These are phyloP conservation scores for Aphyosemion australe DNA, from an alignment of 2,113 vertebrate genomes.

Conservation along the genomic window DNA sequence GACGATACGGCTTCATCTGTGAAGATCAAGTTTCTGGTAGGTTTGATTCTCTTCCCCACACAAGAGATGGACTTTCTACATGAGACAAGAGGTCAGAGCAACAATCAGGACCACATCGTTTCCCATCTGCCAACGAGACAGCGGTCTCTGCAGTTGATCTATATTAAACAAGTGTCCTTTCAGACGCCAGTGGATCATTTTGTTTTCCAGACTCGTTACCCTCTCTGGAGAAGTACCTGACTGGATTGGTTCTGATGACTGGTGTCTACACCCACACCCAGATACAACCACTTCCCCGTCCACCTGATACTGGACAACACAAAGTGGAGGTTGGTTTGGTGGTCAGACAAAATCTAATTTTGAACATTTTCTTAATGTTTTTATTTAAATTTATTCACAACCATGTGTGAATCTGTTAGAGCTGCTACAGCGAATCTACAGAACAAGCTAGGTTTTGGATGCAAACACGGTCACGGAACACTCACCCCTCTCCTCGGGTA, in stretches of 20 bases:
- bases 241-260: conserved; percentile 74
- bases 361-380: too few relatives aligned
- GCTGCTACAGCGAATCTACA: too few relatives aligned
- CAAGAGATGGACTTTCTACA: too few relatives aligned
- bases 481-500: too few relatives aligned
- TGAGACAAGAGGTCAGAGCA: too few relatives aligned
- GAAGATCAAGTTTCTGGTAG: conserved; percentile 65
- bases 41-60: neutral
- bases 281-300: conserved; percentile 31
- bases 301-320: conserved; percentile 51
- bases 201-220: conserved; percentile 67
- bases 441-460: too few relatives aligned
- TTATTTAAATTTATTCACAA: too few relatives aligned
- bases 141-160: too few relatives aligned
- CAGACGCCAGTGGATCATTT: neutral
- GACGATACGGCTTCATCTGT: conserved; percentile 67
- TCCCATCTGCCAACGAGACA: too few relatives aligned
- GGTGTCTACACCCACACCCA: conserved; percentile 51
- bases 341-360: neutral
- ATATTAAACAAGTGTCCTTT: neutral
- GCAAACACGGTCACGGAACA: too few relatives aligned
- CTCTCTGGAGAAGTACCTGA: conserved; percentile 65
- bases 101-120: too few relatives aligned
- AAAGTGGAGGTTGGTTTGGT: conserved; percentile 72
- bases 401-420: too few relatives aligned